Evolutionary conservation across 1,140 invertebrate species (phyloP).

Genomic region (Cyrtorhinus lividipennis): DNA sequence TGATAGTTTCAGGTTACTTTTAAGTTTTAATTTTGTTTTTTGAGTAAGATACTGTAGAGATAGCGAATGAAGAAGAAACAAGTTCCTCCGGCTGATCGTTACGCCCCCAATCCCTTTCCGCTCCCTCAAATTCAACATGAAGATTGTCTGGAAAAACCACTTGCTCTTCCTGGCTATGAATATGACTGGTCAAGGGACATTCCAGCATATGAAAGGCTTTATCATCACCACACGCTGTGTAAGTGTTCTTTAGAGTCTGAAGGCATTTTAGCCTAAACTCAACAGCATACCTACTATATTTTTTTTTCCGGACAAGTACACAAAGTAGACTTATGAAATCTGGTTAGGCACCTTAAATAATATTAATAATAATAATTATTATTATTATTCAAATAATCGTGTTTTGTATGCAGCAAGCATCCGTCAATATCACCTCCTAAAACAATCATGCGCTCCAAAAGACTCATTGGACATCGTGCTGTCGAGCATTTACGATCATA

Average conservation of each 20-base stretch:
- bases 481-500: conserved; percentile 42
- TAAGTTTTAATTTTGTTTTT: background rate
- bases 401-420: conserved; percentile 18
- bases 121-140: conserved; percentile 17
- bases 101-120: conserved; percentile 15
- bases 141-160: conserved; percentile 3
- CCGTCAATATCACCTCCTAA: conserved; percentile 11
- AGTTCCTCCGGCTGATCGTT: background rate
- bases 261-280: background rate
- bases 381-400: too few species aligned
- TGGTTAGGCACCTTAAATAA: too few species aligned
- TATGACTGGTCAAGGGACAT: conserved; percentile 30
- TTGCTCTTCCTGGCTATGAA: conserved; percentile 20
- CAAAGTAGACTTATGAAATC: too few species aligned
- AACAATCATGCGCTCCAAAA: conserved; percentile 33
- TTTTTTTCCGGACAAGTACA: too few species aligned
- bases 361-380: too few species aligned
- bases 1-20: background rate
- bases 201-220: conserved; percentile 36
- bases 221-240: conserved; percentile 42
- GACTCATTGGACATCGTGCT: conserved; percentile 45
- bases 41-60: too few species aligned
- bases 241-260: conserved; percentile 1
- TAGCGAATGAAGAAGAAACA: background rate
- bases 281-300: background rate